Evolutionary conservation across 30 jellyfish, hydroid and myxozoan species (phyloP).

Genomic region (Hydra vulgaris): DNA sequence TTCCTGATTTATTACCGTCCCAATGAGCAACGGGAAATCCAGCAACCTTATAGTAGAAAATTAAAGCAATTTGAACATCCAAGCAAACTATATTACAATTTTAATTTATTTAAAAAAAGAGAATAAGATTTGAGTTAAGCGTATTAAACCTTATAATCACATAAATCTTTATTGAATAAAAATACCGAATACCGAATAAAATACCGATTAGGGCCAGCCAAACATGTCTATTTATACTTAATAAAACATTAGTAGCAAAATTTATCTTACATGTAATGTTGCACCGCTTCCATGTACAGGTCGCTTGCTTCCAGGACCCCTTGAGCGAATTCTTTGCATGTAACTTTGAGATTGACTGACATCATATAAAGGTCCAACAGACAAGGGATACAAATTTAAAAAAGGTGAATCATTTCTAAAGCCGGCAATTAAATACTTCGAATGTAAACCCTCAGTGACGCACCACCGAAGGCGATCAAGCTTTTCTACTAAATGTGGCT

Average conservation of each 20-base stretch:
- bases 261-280: slow-evolving; percentile 56
- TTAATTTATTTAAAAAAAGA: too few species aligned
- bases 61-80: too few species aligned
- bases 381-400: slow-evolving; percentile 60
- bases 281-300: slow-evolving; percentile 90
- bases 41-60: slow-evolving; percentile 52
- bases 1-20: slow-evolving; percentile 91
- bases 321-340: slow-evolving; percentile 48
- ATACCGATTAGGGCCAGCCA: too few species aligned
- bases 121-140: too few species aligned
- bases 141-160: too few species aligned
- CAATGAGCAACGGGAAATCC: slow-evolving; percentile 99
- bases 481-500: slow-evolving; percentile 78
- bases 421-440: slow-evolving; percentile 61
- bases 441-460: slow-evolving; percentile 81
- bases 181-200: too few species aligned
- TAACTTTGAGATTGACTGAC: slow-evolving; percentile 43
- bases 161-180: too few species aligned
- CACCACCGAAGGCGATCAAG: slow-evolving; percentile 92
- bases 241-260: too few species aligned
- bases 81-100: background rate
- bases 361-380: slow-evolving; percentile 48
- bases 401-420: slow-evolving; percentile 30
- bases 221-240: too few species aligned
- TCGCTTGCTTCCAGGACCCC: slow-evolving; percentile 82